Evolutionary conservation across 2,113 vertebrate species (phyloP).

Genomic region (Parotia lawesii): DNA sequence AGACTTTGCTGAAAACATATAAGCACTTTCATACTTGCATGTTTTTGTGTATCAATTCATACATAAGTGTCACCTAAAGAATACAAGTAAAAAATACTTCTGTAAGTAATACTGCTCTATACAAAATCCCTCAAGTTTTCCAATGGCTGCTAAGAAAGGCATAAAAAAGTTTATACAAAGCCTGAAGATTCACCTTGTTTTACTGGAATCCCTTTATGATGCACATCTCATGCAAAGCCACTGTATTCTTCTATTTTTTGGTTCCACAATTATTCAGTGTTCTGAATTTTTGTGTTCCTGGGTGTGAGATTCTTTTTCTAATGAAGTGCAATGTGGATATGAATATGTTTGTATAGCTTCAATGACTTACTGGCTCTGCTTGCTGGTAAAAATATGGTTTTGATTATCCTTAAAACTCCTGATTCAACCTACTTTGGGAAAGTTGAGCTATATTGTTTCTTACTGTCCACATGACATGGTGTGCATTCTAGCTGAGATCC

Average conservation of each 20-base stretch:
- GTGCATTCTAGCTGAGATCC: slow-evolving; percentile 25
- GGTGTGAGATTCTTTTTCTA: slow-evolving; percentile 29
- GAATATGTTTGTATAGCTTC: slow-evolving; percentile 51
- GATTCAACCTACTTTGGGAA: slow-evolving; percentile 57
- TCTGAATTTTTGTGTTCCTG: neutral
- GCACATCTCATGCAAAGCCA: neutral
- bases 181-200: neutral
- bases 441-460: slow-evolving; percentile 50
- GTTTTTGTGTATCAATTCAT: neutral
- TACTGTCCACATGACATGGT: slow-evolving; percentile 35
- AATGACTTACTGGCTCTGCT: slow-evolving; percentile 54
- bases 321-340: slow-evolving; percentile 26
- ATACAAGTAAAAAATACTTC: neutral
- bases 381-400: slow-evolving; percentile 65
- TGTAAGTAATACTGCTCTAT: neutral
- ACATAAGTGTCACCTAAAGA: neutral
- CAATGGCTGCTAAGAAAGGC: neutral
- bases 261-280: neutral
- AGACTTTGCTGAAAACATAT: neutral
- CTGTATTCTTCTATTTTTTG: neutral
- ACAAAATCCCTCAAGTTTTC: neutral
- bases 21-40: neutral
- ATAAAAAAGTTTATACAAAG: neutral
- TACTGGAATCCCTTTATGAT: neutral
- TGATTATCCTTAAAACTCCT: slow-evolving; percentile 68